Evolutionary conservation across 2,113 vertebrate genomes (phyloP).

Genomic region (Peromyscus maniculatus): DNA sequence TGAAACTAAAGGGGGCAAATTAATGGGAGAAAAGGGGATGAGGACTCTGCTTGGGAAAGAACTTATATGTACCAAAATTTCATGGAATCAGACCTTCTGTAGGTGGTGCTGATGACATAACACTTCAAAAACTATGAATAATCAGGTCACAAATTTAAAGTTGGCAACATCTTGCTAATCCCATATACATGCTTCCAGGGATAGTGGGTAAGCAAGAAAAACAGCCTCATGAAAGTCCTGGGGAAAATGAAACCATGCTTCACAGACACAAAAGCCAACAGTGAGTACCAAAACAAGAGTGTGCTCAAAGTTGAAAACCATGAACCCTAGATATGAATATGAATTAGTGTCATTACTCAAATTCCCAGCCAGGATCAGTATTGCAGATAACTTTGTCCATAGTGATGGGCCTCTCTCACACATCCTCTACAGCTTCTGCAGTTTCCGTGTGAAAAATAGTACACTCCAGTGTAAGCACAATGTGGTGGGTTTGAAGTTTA

Average conservation of each 20-base stretch:
- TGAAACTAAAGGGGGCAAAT: not conserved
- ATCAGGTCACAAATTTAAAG: not conserved
- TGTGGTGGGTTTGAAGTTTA: not conserved
- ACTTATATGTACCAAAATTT: rapidly evolving
- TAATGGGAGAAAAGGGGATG: not conserved
- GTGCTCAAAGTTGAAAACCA: not conserved
- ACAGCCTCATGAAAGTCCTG: not conserved
- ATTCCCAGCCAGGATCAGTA: not conserved
- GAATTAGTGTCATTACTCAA: not conserved
- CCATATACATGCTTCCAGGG: not conserved
- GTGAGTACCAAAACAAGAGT: not conserved
- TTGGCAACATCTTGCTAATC: not conserved
- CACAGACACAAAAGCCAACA: not conserved
- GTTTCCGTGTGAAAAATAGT: not conserved
- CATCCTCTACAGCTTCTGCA: not conserved
- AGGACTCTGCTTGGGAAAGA: not conserved
- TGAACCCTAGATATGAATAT: not conserved
- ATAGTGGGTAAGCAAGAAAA: not conserved
- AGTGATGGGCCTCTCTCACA: not conserved
- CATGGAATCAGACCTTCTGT: not conserved
- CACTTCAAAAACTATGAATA: not conserved
- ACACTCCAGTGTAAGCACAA: not conserved
- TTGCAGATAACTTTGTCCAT: not conserved
- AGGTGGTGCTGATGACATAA: rapidly evolving
- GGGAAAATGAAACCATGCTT: not conserved